Evolutionary conservation across 2,797 vertebrate genomes (phyloP).

Genomic region (Danionella dracula): DNA sequence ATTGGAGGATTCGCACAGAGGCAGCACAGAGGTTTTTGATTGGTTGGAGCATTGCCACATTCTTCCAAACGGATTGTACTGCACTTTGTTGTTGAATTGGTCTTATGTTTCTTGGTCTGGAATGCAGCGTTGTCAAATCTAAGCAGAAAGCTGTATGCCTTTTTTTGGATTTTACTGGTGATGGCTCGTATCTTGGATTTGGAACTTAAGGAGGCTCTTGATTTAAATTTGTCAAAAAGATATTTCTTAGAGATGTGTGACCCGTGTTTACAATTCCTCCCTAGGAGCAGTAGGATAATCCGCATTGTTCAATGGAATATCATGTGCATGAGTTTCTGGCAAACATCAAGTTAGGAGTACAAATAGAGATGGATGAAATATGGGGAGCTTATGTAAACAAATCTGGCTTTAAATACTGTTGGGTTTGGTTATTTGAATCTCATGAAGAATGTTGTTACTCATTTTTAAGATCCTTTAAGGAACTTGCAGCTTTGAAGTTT

Average conservation of each 20-base stretch:
- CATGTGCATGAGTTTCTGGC: background rate
- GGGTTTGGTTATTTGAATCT: slow-evolving; percentile 10
- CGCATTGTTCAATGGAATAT: no score
- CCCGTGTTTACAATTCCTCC: no score
- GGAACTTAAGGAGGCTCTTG: slow-evolving; percentile 6
- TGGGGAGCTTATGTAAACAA: background rate
- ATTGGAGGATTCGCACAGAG: background rate
- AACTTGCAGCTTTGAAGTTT: slow-evolving; percentile 10
- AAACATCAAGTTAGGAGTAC: slow-evolving; percentile 3
- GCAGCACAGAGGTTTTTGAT: slow-evolving; percentile 43
- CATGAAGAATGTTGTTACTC: background rate
- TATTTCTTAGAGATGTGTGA: no score
- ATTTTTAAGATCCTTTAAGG: background rate
- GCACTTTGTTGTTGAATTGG: no score
- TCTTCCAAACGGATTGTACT: slow-evolving; percentile 61
- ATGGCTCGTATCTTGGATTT: background rate
- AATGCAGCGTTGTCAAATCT: background rate
- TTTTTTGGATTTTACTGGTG: background rate
- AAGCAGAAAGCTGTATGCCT: background rate
- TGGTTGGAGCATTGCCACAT: slow-evolving; percentile 56
- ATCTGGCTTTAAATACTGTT: slow-evolving; percentile 13
- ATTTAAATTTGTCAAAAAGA: no score
- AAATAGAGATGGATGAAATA: background rate
- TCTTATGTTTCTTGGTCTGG: background rate
- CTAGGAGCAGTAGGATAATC: no score